Conservation (phyloP, 2,888 invertebrate species). For the Mesochorus sp. region DNA sequence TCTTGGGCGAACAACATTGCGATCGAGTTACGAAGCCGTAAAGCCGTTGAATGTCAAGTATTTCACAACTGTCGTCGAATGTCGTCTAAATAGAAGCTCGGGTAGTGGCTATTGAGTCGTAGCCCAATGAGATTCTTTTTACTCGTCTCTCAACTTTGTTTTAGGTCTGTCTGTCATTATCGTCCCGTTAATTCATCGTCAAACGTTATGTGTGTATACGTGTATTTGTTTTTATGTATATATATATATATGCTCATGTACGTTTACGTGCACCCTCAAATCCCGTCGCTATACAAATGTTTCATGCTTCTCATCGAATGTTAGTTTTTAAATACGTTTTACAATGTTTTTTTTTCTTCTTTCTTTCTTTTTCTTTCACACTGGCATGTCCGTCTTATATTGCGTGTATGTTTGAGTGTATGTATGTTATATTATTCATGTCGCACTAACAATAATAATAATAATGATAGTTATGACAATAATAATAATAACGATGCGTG, state of each 20-base stretch:
- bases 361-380: background rate
- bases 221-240: slow-evolving; percentile 13
- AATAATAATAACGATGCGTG: slow-evolving; percentile 36
- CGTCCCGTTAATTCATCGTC: background rate
- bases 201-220: background rate
- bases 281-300: slow-evolving; percentile 30
- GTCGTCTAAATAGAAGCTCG: no score
- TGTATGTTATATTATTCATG: slow-evolving; percentile 55
- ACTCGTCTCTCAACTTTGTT: no score
- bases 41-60: no score
- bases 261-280: slow-evolving; percentile 44
- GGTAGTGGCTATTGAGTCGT: no score
- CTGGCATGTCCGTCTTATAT: background rate
- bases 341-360: slow-evolving; percentile 13
- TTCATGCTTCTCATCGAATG: slow-evolving; percentile 47
- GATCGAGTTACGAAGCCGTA: no score
- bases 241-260: background rate
- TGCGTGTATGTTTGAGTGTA: slow-evolving; percentile 18
- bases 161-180: background rate
- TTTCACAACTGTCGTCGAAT: no score
- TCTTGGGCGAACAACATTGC: no score
- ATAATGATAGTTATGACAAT: slow-evolving; percentile 57
- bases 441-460: slow-evolving; percentile 59
- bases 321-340: slow-evolving; percentile 39
- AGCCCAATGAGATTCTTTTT: no score